A percentile compares a stretch with the other conserved stretches of the same genome.
Evolutionary conservation across 2,113 vertebrate species (phyloP).

Genomic region (Phoenicopterus ruber): DNA sequence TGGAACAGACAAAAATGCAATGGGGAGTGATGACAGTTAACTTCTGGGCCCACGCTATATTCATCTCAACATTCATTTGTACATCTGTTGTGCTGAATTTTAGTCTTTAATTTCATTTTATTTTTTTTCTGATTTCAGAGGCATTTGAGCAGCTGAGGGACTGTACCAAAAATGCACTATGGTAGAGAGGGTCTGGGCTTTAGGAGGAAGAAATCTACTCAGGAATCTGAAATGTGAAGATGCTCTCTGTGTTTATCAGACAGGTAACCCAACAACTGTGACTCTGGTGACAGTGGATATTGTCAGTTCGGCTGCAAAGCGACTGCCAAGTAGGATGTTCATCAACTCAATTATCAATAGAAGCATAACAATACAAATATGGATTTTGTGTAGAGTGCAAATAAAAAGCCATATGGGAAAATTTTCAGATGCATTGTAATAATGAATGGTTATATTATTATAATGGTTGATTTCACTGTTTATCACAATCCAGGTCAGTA

Average conservation of each 20-base stretch:
- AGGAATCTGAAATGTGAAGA: neutral
- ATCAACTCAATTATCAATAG: neutral
- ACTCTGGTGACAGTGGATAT: neutral
- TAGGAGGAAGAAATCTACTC: neutral
- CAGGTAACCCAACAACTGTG: neutral
- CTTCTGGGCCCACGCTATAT: conserved; percentile 32
- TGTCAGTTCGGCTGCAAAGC: neutral
- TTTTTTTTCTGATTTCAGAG: neutral
- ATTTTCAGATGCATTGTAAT: neutral
- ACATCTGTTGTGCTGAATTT: conserved; percentile 56
- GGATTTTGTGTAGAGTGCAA: neutral
- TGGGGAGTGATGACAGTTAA: conserved; percentile 43
- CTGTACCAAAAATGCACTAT: neutral
- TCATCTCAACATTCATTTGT: conserved; percentile 48
- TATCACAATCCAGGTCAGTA: neutral
- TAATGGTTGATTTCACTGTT: neutral
- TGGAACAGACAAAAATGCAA: conserved; percentile 63
- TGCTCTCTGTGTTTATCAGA: neutral
- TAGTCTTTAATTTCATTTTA: neutral
- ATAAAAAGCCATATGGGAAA: neutral
- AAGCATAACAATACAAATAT: neutral
- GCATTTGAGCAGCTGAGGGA: conserved; percentile 32
- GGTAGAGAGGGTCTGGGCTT: neutral
- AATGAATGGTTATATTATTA: neutral
- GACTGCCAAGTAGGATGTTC: neutral